Base-by-base conservation (phyloP, 2,113 vertebrate genomes). In the Zeus faber region DNA sequence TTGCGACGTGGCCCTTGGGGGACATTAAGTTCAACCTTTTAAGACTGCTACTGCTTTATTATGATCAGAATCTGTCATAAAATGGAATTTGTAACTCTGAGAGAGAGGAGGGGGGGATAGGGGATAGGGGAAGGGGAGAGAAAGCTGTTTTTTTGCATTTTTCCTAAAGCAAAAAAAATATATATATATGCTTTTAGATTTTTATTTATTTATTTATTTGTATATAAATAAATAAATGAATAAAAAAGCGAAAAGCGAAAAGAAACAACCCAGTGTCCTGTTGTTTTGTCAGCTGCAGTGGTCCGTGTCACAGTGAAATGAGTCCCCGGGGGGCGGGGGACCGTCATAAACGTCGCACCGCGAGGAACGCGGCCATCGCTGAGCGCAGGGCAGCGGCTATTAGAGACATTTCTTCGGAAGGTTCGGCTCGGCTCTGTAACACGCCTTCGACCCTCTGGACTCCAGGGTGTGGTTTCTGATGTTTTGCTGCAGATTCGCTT, bases 241-340 rank as follows among this genome's bases (percentile, higher is more conserved):
- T 3, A 14, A 40, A 40, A 40, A 2, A 40, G 5, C 3, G 6
- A 40, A 33, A 40, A 16, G 6, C 37, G 13, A 37, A 37, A 37
- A 10, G 18, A 43, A 43, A 4, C 25, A 20, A 76, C 70, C 45
- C 55, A 67, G 56, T 44, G 48, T 51, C 39, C 59, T 59, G 61
- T 76, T 63, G 54, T 70, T 72, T n/a, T 79, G 63, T 73, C 70
- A 70, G 71, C 66, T 72, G 65, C 79, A 71, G 67, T 44, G 54
- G 51, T 67, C 54, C 66, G 71, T 76, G 67, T 72, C 67, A 56
- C 70, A 62, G 60, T 58, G 71, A 76, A 69, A 75, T 56, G 63
- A 77, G 69, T 80, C 75, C 69, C 70, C 43, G 3, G 70, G 65
- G 77, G 65, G 53, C 2, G 27, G 56, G 48, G n/a, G 59, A 51